A percentile compares a stretch with the other conserved stretches of the same genome.
phyloP scores from a whole-genome alignment of 2,888 invertebrate genomes.

The Selenia dentaria region DNA sequence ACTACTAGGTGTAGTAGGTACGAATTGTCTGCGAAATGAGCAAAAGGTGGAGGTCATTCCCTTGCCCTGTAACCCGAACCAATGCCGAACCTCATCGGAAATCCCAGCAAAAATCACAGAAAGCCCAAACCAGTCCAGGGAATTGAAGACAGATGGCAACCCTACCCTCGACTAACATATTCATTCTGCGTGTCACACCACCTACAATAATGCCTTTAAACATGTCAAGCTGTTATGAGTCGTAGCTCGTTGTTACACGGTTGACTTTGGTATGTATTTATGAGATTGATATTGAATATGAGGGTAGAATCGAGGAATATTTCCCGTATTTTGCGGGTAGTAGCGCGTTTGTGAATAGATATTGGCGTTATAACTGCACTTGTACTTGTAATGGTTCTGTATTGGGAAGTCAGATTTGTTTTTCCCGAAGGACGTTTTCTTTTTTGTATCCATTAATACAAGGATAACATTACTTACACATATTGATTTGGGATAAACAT shows the following conservation, averaged over 20 bases:
- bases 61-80: too few relatives aligned
- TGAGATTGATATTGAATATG: slow-evolving; percentile 24
- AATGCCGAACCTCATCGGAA: neutral
- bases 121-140: slow-evolving; percentile 4
- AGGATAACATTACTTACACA: too few relatives aligned
- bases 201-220: slow-evolving; percentile 19
- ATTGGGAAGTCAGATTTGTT: slow-evolving; percentile 1
- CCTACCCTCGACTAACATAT: slow-evolving; percentile 17
- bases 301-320: slow-evolving; percentile 17
- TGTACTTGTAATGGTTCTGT: slow-evolving; percentile 10
- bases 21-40: too few relatives aligned
- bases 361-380: slow-evolving; percentile 19
- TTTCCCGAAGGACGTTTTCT: neutral
- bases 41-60: too few relatives aligned
- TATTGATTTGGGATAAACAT: too few relatives aligned
- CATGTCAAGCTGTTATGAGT: neutral
- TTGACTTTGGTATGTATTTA: neutral
- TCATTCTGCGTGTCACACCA: slow-evolving; percentile 23
- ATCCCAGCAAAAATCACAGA: slow-evolving; percentile 5
- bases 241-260: neutral
- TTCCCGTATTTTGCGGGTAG: slow-evolving; percentile 23
- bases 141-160: slow-evolving; percentile 14
- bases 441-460: neutral
- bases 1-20: too few relatives aligned
- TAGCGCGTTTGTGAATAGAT: slow-evolving; percentile 17